A percentile compares a stretch with the other conserved stretches of the same genome.
Conservation (phyloP, 2,797 vertebrate species). For the Phrynocephalus vlangalii region DNA sequence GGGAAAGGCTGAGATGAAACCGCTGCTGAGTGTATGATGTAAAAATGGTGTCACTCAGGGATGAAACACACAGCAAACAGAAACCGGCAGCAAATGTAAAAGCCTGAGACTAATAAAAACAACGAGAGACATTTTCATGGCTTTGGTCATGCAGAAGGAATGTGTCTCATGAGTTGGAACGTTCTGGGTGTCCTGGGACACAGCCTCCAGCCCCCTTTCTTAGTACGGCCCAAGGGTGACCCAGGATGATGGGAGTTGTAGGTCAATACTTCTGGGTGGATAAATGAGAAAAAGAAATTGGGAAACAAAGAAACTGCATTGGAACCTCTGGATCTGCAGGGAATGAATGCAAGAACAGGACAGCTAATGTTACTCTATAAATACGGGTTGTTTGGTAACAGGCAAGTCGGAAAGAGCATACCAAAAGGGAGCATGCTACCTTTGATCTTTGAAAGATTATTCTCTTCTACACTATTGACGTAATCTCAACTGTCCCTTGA, state of each 20-base stretch:
- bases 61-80: neutral
- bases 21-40: neutral
- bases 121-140: neutral
- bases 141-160: neutral
- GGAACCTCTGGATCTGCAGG: too few relatives aligned
- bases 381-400: neutral
- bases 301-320: too few relatives aligned
- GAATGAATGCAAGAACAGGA: neutral
- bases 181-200: neutral
- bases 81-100: neutral
- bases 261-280: neutral
- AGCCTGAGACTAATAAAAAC: neutral
- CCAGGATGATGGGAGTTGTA: neutral
- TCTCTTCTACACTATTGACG: neutral
- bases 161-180: neutral
- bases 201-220: neutral
- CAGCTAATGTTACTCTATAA: neutral
- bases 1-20: neutral
- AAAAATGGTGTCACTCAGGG: neutral
- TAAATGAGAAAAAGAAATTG: too few relatives aligned
- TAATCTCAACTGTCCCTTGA: neutral
- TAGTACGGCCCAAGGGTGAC: neutral
- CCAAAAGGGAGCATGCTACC: neutral
- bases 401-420: neutral
- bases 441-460: conserved; percentile 10